A percentile compares a stretch with the other conserved stretches of the same genome.
These are phyloP conservation scores for Phoxinus dragarum DNA, from an alignment of 2,797 vertebrate species.

Conservation along the genomic window DNA sequence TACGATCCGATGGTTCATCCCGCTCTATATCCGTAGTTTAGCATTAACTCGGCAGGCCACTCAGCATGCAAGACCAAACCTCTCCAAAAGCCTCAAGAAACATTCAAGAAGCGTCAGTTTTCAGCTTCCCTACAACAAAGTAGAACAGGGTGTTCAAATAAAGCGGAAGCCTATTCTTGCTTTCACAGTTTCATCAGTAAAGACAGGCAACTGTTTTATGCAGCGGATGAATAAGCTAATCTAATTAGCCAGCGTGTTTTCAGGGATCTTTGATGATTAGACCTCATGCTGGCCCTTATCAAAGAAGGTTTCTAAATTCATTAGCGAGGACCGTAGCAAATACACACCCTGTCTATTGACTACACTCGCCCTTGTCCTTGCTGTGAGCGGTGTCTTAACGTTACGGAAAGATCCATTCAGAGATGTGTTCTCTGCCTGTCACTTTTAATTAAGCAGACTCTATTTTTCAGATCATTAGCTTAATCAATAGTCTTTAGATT, in stretches of 20 bases:
- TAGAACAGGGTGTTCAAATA: not conserved
- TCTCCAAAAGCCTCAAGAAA: slow-evolving; percentile 9
- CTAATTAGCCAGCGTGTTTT: slow-evolving; percentile 37
- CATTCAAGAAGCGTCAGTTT: slow-evolving; percentile 28
- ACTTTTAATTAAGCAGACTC: slow-evolving; percentile 50
- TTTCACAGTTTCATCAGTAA: slow-evolving; percentile 11
- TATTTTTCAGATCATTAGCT: slow-evolving; percentile 7
- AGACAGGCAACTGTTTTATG: slow-evolving; percentile 13
- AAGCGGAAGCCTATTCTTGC: not conserved
- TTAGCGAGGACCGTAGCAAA: slow-evolving; percentile 13
- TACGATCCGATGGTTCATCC: slow-evolving; percentile 1
- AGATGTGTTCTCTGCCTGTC: slow-evolving; percentile 28
- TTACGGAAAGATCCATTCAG: slow-evolving; percentile 27
- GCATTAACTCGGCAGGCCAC: not conserved
- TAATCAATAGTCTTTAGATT: slow-evolving; percentile 48
- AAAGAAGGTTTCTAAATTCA: slow-evolving; percentile 35
- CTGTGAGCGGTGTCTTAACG: slow-evolving; percentile 19
- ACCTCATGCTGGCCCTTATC: slow-evolving; percentile 33
- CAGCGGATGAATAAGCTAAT: slow-evolving; percentile 37
- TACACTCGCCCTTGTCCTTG: slow-evolving; percentile 22
- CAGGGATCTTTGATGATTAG: slow-evolving; percentile 33
- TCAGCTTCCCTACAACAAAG: not conserved
- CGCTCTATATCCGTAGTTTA: slow-evolving; percentile 6
- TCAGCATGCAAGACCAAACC: slow-evolving; percentile 1
- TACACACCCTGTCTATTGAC: slow-evolving; percentile 3